Base-by-base conservation (phyloP, 1,140 invertebrate genomes). In the Magallana ariakensis region DNA sequence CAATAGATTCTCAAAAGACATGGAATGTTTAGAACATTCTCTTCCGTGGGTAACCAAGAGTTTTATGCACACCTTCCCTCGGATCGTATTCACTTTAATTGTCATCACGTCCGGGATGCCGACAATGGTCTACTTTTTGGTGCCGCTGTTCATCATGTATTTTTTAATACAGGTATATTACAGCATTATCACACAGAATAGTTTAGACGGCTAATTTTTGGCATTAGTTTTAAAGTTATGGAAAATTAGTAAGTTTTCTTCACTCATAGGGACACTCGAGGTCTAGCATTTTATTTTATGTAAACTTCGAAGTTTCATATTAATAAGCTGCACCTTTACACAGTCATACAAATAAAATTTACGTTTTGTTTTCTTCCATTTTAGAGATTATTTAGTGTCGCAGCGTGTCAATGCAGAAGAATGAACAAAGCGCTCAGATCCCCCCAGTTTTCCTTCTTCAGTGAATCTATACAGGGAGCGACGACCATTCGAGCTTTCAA, bases 371-470 rank as follows among this genome's bases (percentile, higher is more conserved):
- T 46, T 58, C 46, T 57, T 22, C 56, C 55, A 26, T 85, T 85
- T 26, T 96, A 99, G 96, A 96, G 97, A 89, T 98, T 98, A 95
- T 99, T 98, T 94, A 97, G 99, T 83, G 95, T 96, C 2, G 97
- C 98, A 0, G 95, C 95, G 6, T 93, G 95, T 83, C 95, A 96
- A 85, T 85, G 96, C 15, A 95, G 95, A 75, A 90, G 95, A 22
- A 90, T 96, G 0, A 95, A 95, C 84, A 94, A 94, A 7, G 93
- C 94, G 16, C 94, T 94, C 0, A 85, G 94, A 19, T 95, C 95
- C 8, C 95, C 95, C 0, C 95, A 96, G 33, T 95, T 95, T 88
- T 95, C 94, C 53, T 95, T 95, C 89, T 95, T 96, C 82, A 92
- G 93, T 26, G 95, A 96, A 86, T 95, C 95, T 15, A 75, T 96